A percentile compares a stretch with the other conserved stretches of the same genome.
Conservation (phyloP, 2,888 invertebrate species). For the Ophonus ardosiacus region DNA sequence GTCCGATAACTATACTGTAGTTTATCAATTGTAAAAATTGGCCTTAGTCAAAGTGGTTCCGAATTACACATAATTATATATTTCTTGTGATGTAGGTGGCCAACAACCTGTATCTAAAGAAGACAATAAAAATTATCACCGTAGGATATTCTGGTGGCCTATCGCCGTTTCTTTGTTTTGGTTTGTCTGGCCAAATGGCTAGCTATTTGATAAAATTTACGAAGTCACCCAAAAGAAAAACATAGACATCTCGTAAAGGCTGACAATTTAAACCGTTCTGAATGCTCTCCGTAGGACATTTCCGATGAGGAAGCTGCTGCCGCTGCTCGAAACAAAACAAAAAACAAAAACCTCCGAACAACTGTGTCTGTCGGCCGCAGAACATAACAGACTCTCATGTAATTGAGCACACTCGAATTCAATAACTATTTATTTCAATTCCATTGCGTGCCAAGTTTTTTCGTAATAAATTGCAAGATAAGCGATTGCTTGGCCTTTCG, state of each 20-base stretch:
- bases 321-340: background rate
- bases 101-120: too few relatives aligned
- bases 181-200: background rate
- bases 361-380: slow-evolving; percentile 11
- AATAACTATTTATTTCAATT: slow-evolving; percentile 60
- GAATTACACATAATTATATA: too few relatives aligned
- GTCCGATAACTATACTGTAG: too few relatives aligned
- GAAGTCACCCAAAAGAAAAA: background rate
- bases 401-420: slow-evolving; percentile 59
- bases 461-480: slow-evolving; percentile 56
- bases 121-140: too few relatives aligned
- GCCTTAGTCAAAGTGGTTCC: too few relatives aligned
- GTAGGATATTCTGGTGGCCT: too few relatives aligned
- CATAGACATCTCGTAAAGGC: background rate
- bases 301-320: slow-evolving; percentile 1
- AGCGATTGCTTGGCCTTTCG: slow-evolving; percentile 47
- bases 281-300: slow-evolving; percentile 10
- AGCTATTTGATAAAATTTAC: background rate
- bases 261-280: slow-evolving; percentile 14
- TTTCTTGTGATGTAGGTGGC: too few relatives aligned
- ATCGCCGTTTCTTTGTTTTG: background rate
- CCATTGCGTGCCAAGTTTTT: slow-evolving; percentile 52
- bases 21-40: too few relatives aligned
- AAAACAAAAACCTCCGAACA: slow-evolving; percentile 6
- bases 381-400: slow-evolving; percentile 42